Evolutionary conservation across 1,140 invertebrate genomes (phyloP), one percentile per base, ranked within the genome.

Genomic region (Philopotamus ludificatus): DNA sequence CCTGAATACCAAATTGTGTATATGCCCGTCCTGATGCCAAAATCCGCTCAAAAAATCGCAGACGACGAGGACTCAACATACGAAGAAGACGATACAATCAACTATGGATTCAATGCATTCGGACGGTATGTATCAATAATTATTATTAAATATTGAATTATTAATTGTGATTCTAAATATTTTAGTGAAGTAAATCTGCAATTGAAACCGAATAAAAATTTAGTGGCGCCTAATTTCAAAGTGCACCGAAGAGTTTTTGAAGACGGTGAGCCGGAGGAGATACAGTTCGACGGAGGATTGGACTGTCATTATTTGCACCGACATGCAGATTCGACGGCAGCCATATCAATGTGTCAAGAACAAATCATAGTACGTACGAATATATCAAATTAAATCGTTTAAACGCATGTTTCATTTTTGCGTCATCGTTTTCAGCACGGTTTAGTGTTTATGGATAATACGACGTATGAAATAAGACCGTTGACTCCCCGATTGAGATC

Each of bases 401-500:
- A 39, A n/a, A 57, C 23, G 9, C 22, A n/a, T 16, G 4, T 7
- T 34, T 34, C 28, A 12, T 34, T 7, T 23, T 22, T 23, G n/a
- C n/a, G n/a, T n/a, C n/a, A 8, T 57, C 12, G n/a, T 7, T 62
- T 62, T 62, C 74, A 81, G 79, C 83, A 85, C 64, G 87, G 87
- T 16, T 75, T 87, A 23, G 79, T 89, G 21, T 82, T 89, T 67
- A 73, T 86, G 34, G 82, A 85, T 41, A 86, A 88, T 67, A 75
- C 80, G 0, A 86, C 85, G 0, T 79, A 87, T 22, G 87, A 89
- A 76, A 85, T 89, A 42, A 81, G 80, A 2, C 87, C 88, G 4
- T 69, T 89, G 22, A 74, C 73, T 16, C 65, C 70, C 10, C 68
- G 73, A 39, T 62, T 79, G 10, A 70, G 73, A 62, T 66, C 71